phyloP scores from a whole-genome alignment of 2,888 invertebrate genomes.

The Pterostichus niger region DNA sequence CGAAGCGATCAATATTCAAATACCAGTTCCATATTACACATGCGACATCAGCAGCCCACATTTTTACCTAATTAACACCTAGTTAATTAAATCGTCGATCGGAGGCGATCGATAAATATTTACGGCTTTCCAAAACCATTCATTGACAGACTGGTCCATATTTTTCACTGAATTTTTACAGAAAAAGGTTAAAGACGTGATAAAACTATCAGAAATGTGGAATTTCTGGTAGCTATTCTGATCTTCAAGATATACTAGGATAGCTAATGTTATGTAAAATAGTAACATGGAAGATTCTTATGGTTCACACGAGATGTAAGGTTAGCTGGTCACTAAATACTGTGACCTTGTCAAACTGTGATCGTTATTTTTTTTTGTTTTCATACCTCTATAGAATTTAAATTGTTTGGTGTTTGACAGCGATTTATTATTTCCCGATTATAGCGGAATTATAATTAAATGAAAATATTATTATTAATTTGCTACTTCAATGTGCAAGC shows the following conservation, averaged over 20 bases:
- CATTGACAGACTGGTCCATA: constrained; percentile 54
- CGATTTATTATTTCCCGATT: constrained; percentile 5
- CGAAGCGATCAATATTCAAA: no score
- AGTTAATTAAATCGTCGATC: constrained; percentile 44
- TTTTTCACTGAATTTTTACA: constrained; percentile 27
- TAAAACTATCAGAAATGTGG: constrained; percentile 54
- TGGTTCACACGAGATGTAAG: constrained; percentile 35
- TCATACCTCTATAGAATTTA: background rate
- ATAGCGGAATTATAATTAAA: background rate
- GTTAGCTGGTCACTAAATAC: constrained; percentile 37
- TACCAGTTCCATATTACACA: no score
- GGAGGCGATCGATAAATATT: constrained; percentile 26
- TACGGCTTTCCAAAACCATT: constrained; percentile 18
- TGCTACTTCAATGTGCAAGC: no score
- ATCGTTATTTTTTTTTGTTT: constrained; percentile 12
- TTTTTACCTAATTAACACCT: constrained; percentile 39
- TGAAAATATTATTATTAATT: background rate
- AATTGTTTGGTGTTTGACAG: background rate
- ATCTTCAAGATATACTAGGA: constrained; percentile 38
- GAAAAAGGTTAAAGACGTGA: constrained; percentile 41
- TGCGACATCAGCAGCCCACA: constrained; percentile 10
- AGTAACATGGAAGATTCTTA: constrained; percentile 26
- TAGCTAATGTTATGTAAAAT: constrained; percentile 36
- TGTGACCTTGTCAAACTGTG: constrained; percentile 1
- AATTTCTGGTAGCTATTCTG: constrained; percentile 27